Evolutionary conservation across 2,888 invertebrate species (phyloP).

Genomic region (Eupithecia pulchellata): DNA sequence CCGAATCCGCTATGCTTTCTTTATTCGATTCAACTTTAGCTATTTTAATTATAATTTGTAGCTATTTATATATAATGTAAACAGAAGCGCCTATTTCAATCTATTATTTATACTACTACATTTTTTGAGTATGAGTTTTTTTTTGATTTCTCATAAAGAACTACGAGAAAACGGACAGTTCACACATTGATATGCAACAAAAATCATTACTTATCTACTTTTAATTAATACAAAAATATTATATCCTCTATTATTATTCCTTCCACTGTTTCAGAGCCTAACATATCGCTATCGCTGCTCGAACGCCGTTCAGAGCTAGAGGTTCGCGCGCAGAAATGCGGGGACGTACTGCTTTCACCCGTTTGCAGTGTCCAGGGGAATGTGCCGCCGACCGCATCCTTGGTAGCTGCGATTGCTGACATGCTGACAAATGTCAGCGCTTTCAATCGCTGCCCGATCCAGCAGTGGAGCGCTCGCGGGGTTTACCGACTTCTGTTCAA

Average conservation of each 20-base stretch:
- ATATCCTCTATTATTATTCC: too few relatives aligned
- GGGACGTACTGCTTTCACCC: slow-evolving; percentile 60
- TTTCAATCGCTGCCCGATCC: slow-evolving; percentile 64
- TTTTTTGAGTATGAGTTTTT: too few relatives aligned
- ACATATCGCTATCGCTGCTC: slow-evolving; percentile 67
- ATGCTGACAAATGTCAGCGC: slow-evolving; percentile 66
- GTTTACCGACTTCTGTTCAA: slow-evolving; percentile 74
- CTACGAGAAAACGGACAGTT: too few relatives aligned
- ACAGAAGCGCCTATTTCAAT: too few relatives aligned
- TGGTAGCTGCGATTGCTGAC: slow-evolving; percentile 65
- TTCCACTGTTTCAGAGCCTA: slow-evolving; percentile 64
- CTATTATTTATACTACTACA: too few relatives aligned
- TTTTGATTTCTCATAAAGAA: too few relatives aligned
- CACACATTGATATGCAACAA: too few relatives aligned
- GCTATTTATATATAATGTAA: too few relatives aligned
- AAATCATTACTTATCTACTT: too few relatives aligned
- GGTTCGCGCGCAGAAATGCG: slow-evolving; percentile 71
- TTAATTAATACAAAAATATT: too few relatives aligned
- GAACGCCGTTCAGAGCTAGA: slow-evolving; percentile 72
- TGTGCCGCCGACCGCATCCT: slow-evolving; percentile 63
- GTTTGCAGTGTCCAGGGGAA: slow-evolving; percentile 21
- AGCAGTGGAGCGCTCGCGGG: slow-evolving; percentile 72
- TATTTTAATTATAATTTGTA: background rate
- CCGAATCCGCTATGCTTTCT: background rate
- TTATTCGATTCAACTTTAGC: background rate